These are phyloP conservation scores for Coleophora deauratella DNA, from an alignment of 2,888 invertebrate species.

Conservation along the genomic window DNA sequence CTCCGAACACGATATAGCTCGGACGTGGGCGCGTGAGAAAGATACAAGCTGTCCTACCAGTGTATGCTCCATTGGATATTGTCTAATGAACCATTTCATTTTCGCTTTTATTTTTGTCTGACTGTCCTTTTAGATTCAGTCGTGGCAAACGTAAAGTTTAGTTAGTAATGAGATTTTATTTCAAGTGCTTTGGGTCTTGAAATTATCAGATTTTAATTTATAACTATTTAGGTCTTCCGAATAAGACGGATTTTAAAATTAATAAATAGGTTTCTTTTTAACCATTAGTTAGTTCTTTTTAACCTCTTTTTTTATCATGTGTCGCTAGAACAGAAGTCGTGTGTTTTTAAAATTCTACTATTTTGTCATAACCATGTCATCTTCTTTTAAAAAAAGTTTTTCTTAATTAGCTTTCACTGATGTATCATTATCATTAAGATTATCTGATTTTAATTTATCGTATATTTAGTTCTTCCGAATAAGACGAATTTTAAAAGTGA, in stretches of 20 bases:
- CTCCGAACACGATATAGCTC: slow-evolving; percentile 28
- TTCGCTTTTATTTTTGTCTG: slow-evolving; percentile 41
- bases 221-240: neutral
- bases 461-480: neutral
- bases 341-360: too few relatives aligned
- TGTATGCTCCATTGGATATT: slow-evolving; percentile 35
- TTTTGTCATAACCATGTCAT: too few relatives aligned
- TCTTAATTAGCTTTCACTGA: too few relatives aligned
- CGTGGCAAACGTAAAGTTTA: slow-evolving; percentile 15
- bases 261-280: too few relatives aligned
- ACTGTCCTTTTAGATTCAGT: slow-evolving; percentile 32
- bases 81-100: slow-evolving; percentile 47
- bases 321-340: too few relatives aligned
- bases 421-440: too few relatives aligned
- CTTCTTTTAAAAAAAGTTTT: too few relatives aligned
- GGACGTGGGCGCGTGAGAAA: slow-evolving; percentile 50
- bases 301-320: too few relatives aligned
- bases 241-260: neutral
- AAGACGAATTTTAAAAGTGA: neutral
- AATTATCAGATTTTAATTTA: neutral
- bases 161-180: neutral
- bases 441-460: neutral
- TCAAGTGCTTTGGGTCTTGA: neutral
- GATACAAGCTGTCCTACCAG: slow-evolving; percentile 43
- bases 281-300: too few relatives aligned